Evolutionary conservation across 2,888 invertebrate species (phyloP).

Genomic region (Parnassius mnemosyne): DNA sequence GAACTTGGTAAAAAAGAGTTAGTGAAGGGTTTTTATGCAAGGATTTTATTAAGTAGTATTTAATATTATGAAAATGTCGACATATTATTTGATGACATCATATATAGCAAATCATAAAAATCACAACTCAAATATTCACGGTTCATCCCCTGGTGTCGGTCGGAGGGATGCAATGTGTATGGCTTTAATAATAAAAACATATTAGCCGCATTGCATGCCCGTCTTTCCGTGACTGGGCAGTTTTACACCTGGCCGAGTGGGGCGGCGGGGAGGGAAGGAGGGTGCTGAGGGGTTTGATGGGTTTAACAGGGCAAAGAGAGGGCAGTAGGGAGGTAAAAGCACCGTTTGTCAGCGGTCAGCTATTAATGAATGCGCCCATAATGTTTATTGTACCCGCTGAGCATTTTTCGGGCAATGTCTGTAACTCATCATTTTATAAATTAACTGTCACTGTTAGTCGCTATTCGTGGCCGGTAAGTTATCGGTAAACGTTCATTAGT

Average conservation of each 20-base stretch:
- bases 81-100: too few relatives aligned
- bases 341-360: slow-evolving; percentile 76
- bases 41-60: too few relatives aligned
- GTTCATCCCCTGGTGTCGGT: slow-evolving; percentile 56
- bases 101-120: slow-evolving; percentile 38
- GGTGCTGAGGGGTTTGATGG: slow-evolving; percentile 51
- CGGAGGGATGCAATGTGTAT: slow-evolving; percentile 63
- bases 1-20: too few relatives aligned
- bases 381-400: slow-evolving; percentile 75
- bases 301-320: slow-evolving; percentile 57
- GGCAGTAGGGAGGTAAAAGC: slow-evolving; percentile 55
- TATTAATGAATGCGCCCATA: slow-evolving; percentile 76
- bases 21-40: too few relatives aligned
- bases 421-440: slow-evolving; percentile 71
- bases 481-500: slow-evolving; percentile 18
- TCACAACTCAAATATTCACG: slow-evolving; percentile 75
- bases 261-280: slow-evolving; percentile 40
- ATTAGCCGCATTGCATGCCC: slow-evolving; percentile 79
- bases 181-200: slow-evolving; percentile 77
- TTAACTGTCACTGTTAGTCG: slow-evolving; percentile 46
- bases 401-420: slow-evolving; percentile 61
- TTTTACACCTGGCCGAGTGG: slow-evolving; percentile 76
- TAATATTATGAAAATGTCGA: too few relatives aligned
- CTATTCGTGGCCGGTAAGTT: slow-evolving; percentile 31
- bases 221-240: slow-evolving; percentile 77